A percentile compares a stretch with the other conserved stretches of the same genome.
Conservation (phyloP, 2,113 vertebrate species). For the Falco punctatus region DNA sequence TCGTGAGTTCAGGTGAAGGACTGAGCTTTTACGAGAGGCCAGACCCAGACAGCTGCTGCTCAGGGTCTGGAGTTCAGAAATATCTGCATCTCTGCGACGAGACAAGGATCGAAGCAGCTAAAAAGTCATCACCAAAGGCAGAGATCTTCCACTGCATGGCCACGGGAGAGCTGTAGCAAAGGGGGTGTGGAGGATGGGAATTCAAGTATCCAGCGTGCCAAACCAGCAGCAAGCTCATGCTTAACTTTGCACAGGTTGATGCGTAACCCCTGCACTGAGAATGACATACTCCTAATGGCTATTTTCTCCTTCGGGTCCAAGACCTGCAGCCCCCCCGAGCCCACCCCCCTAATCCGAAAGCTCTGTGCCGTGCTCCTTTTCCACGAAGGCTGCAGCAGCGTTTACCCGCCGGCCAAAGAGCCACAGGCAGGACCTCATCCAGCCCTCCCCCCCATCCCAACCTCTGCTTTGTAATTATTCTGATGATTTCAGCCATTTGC, state of each 20-base stretch:
- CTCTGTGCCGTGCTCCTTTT: not conserved
- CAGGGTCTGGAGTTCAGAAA: not conserved
- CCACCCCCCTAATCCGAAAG: not conserved
- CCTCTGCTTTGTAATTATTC: slow-evolving; percentile 34
- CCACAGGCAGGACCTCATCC: not conserved
- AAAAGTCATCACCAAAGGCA: not conserved
- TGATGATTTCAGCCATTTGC: slow-evolving; percentile 40
- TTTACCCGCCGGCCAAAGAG: not conserved
- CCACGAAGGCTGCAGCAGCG: not conserved
- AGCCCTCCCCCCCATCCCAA: not conserved
- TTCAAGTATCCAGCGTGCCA: not conserved
- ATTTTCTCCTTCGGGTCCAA: not conserved
- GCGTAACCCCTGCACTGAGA: not conserved
- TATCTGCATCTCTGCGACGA: not conserved
- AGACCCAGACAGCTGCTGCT: not conserved
- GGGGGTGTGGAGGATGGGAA: not conserved
- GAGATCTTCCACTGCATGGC: not conserved
- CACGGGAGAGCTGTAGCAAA: not conserved
- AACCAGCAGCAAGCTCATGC: not conserved
- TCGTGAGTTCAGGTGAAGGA: not conserved
- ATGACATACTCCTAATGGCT: not conserved
- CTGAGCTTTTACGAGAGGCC: not conserved
- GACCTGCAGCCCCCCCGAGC: not conserved
- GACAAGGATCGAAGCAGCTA: not conserved
- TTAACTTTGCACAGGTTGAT: not conserved